Percentiles rank a stretch among this genome's conserved stretches.
Evolutionary conservation across 53 echinoderm and acorn worm genomes (phyloP).

Genomic region (Stichopus horrens): DNA sequence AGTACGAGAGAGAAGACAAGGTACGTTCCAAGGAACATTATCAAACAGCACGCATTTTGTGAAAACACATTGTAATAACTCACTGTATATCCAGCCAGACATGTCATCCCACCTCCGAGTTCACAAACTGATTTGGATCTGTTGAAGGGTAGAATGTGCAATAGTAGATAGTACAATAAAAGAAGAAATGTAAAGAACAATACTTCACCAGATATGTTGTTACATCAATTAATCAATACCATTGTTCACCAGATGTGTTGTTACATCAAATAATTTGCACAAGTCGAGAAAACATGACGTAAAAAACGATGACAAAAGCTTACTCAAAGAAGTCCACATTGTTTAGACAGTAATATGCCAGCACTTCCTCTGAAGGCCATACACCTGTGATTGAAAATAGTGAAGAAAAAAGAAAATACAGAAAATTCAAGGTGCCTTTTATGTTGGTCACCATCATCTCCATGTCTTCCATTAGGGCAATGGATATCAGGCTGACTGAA

Average conservation of each 20-base stretch:
- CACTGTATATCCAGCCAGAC: constrained; percentile 87
- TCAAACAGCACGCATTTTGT: no score
- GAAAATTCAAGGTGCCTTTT: neutral
- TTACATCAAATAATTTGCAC: neutral
- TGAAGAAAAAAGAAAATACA: neutral
- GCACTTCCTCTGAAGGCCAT: constrained; percentile 93
- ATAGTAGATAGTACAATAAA: neutral
- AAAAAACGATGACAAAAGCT: neutral
- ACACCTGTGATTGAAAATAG: constrained; percentile 65
- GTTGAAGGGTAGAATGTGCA: constrained; percentile 26
- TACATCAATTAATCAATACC: neutral
- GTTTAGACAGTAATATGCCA: constrained; percentile 76
- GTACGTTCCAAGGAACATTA: no score
- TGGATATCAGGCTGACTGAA: neutral
- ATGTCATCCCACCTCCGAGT: constrained; percentile 98
- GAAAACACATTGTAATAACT: constrained; percentile 42
- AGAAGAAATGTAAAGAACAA: neutral
- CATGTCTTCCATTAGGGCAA: neutral
- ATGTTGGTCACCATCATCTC: no score
- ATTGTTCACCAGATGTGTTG: neutral
- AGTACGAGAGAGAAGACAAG: no score
- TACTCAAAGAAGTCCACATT: constrained; percentile 47
- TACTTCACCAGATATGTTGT: neutral
- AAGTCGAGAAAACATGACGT: no score
- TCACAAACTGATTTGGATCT: constrained; percentile 89